A percentile compares a stretch with the other conserved stretches of the same genome.
Evolutionary conservation across 2,113 vertebrate genomes (phyloP).

Genomic region (Garra rufa): DNA sequence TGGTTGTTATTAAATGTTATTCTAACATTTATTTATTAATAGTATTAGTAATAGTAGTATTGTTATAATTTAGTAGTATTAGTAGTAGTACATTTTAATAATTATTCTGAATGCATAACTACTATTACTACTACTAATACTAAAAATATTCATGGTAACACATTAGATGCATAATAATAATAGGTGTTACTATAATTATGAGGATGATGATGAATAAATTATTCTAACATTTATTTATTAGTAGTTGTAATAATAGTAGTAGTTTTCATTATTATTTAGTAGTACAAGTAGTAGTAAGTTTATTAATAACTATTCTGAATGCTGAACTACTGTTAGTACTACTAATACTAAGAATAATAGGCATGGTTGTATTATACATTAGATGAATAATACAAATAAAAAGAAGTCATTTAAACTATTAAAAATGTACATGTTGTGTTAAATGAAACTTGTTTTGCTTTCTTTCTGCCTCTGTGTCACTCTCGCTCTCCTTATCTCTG

Average conservation of each 20-base stretch:
- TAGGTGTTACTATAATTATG: no score
- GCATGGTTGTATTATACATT: background rate
- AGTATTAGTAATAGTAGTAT: no score
- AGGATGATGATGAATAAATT: no score
- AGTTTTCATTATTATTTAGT: background rate
- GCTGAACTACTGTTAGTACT: background rate
- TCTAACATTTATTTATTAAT: no score
- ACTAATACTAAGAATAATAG: background rate
- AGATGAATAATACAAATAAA: background rate
- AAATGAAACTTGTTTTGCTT: background rate
- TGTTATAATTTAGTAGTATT: no score
- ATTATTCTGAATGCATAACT: no score
- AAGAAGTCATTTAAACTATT: background rate
- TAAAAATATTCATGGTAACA: no score
- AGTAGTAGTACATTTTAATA: no score
- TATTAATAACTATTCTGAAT: background rate
- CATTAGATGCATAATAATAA: background rate
- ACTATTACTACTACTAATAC: no score
- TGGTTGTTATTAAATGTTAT: no score
- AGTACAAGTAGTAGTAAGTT: background rate
- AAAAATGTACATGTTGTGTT: background rate
- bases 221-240: no score
- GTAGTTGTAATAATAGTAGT: background rate
- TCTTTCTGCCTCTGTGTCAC: background rate
- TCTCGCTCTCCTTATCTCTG: constrained; percentile 15